These are phyloP conservation scores for Turritopsis dohrnii DNA, from an alignment of 30 jellyfish, hydroid and myxozoan species.

Conservation along the genomic window DNA sequence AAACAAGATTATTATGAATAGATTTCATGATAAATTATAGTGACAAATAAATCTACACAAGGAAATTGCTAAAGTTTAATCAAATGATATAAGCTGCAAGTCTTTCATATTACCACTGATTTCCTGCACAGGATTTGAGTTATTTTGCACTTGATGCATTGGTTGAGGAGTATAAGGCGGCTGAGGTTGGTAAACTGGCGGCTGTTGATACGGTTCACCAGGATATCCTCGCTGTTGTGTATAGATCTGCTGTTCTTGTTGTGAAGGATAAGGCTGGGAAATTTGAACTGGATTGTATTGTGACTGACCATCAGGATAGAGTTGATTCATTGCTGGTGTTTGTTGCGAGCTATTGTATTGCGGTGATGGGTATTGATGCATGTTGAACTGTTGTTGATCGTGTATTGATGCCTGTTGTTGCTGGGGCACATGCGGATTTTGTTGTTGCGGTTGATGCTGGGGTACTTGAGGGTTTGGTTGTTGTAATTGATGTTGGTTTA, in stretches of 20 bases:
- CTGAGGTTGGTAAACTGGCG: slow-evolving; percentile 9
- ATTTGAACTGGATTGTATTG: slow-evolving; percentile 20
- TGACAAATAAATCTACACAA: not conserved
- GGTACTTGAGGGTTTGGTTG: slow-evolving; percentile 30
- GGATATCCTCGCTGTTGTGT: slow-evolving; percentile 18
- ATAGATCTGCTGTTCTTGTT: slow-evolving; percentile 16
- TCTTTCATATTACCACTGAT: slow-evolving; percentile 36
- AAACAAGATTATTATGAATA: not conserved
- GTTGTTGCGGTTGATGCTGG: slow-evolving; percentile 15
- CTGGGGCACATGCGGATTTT: not conserved
- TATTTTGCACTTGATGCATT: not conserved
- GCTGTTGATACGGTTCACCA: slow-evolving; percentile 28
- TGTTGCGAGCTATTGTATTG: slow-evolving; percentile 31
- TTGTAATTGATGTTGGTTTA: not conserved
- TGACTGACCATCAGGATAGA: slow-evolving; percentile 40
- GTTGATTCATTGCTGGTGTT: slow-evolving; percentile 22
- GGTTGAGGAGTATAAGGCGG: slow-evolving; percentile 18
- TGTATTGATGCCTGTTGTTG: slow-evolving; percentile 28
- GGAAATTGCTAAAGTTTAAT: not conserved
- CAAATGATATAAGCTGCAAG: slow-evolving; percentile 42
- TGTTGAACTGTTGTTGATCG: slow-evolving; percentile 27
- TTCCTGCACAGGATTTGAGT: not conserved
- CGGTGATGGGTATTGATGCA: slow-evolving; percentile 23
- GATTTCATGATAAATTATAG: not conserved
- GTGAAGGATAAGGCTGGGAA: slow-evolving; percentile 17